Evolutionary conservation across 2,888 invertebrate genomes (phyloP).

Genomic region (Pandemis heparana): DNA sequence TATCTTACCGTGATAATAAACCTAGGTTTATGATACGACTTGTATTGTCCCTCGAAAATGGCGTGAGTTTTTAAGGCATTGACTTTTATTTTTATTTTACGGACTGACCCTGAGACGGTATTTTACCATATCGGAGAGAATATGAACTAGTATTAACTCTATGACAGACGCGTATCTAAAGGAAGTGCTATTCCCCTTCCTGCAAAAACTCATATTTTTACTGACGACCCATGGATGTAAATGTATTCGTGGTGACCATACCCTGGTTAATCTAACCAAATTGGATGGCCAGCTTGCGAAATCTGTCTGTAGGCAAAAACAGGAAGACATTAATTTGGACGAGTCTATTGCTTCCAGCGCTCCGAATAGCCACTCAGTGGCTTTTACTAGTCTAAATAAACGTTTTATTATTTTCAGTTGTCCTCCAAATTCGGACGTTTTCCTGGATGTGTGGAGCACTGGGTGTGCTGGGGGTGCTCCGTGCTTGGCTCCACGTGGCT

Average conservation of each 20-base stretch:
- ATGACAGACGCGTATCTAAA: too few species aligned
- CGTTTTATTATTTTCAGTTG: slow-evolving; percentile 55
- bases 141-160: too few species aligned
- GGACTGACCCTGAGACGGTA: too few species aligned
- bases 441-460: slow-evolving; percentile 64
- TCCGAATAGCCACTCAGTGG: background rate
- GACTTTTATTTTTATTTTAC: too few species aligned
- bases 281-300: background rate
- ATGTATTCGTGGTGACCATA: too few species aligned
- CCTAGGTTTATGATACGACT: background rate
- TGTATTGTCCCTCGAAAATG: background rate
- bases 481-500: slow-evolving; percentile 89
- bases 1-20: background rate
- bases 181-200: too few species aligned
- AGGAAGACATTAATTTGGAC: background rate
- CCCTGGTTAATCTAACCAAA: too few species aligned
- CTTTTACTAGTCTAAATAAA: background rate
- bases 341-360: background rate
- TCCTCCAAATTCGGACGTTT: slow-evolving; percentile 66
- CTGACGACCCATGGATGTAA: too few species aligned
- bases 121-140: too few species aligned
- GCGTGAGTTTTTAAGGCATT: background rate
- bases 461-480: slow-evolving; percentile 86
- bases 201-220: too few species aligned
- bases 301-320: background rate